Base-by-base conservation (phyloP, 2,797 vertebrate genomes). In the Enteromius treurensis region DNA sequence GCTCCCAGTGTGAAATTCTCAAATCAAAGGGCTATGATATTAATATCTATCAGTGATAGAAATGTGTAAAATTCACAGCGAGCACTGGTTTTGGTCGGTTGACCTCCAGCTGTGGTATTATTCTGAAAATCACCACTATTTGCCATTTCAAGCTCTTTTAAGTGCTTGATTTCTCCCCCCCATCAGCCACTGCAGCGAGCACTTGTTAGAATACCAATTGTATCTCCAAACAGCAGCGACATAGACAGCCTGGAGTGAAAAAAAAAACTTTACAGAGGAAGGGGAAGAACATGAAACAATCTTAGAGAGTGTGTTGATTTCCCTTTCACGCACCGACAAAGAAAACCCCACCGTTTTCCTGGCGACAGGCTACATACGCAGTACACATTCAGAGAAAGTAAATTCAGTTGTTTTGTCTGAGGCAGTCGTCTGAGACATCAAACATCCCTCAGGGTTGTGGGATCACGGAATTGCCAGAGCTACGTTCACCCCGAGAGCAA, bases 201-300 rank as follows among this genome's bases (percentile, higher is more conserved):
- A 42, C 42, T 82, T 82, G 45, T 82, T 75, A 40, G 58, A 82
- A 75, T 67, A 82, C 40, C 37, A 79, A 79, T 53, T 76, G 58
- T 77, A 82, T 82, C 73, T 55, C 81, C 34, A 40, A 76, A 76
- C 81, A 58, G 49, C 81, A 82, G 81, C 32, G 29, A 55, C 45
- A 65, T 17, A 68, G 60, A 55, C 23, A 32, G 62, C 81, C 73
- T 68, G 34, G 34, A 77, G 62, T n/a, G 81, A 21, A 37, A 77
- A 32, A 32, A 32, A 32, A 77, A 82, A 75, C 60, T 42, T 79
- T 67, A 67, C 14, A 0, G 64, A 40, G 34, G 64, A 68, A 37
- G 14, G 23, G 58, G 40, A 64, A 51, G 64, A 53, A 69, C 29
- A 55, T 79, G 60, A 79, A 79, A 78, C 77, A 32, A 51, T 51